Conservation (phyloP, 2,888 invertebrate species). For the Biston betularia region DNA sequence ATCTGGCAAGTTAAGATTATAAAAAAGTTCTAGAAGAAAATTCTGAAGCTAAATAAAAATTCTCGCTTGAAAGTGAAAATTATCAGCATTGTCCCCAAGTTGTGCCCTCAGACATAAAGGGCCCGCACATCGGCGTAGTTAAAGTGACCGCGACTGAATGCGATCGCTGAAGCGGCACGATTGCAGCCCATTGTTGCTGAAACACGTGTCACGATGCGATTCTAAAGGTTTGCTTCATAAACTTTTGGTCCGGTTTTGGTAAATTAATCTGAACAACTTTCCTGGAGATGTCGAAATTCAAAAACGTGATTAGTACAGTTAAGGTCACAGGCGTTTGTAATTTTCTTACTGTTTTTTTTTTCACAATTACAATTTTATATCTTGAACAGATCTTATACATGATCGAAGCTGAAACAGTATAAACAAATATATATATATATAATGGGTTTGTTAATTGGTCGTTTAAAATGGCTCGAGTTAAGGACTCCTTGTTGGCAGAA, state of each 20-base stretch:
- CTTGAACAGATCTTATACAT: too few relatives aligned
- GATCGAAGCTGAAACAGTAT: too few relatives aligned
- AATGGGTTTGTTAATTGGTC: too few relatives aligned
- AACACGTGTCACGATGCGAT: slow-evolving; percentile 33
- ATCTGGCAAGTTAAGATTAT: slow-evolving; percentile 42
- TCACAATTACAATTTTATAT: too few relatives aligned
- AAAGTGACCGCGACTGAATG: slow-evolving; percentile 70
- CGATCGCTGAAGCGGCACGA: slow-evolving; percentile 54
- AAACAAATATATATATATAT: too few relatives aligned
- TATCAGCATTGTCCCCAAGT: slow-evolving; percentile 63
- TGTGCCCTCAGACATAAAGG: slow-evolving; percentile 68
- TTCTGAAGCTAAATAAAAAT: slow-evolving; percentile 21
- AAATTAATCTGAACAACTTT: not conserved
- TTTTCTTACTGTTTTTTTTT: too few relatives aligned
- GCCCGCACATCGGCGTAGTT: slow-evolving; percentile 70
- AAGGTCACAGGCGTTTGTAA: too few relatives aligned
- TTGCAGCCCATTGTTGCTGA: slow-evolving; percentile 46
- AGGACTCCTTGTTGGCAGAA: too few relatives aligned
- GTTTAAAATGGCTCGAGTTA: too few relatives aligned
- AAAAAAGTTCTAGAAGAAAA: slow-evolving; percentile 56
- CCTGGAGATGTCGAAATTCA: too few relatives aligned
- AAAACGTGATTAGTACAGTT: too few relatives aligned
- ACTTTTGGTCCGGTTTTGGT: not conserved
- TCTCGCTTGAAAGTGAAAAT: slow-evolving; percentile 45
- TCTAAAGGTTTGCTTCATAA: slow-evolving; percentile 7